Base-by-base conservation (phyloP, 2,797 vertebrate genomes). In the Lutjanus campechanus region DNA sequence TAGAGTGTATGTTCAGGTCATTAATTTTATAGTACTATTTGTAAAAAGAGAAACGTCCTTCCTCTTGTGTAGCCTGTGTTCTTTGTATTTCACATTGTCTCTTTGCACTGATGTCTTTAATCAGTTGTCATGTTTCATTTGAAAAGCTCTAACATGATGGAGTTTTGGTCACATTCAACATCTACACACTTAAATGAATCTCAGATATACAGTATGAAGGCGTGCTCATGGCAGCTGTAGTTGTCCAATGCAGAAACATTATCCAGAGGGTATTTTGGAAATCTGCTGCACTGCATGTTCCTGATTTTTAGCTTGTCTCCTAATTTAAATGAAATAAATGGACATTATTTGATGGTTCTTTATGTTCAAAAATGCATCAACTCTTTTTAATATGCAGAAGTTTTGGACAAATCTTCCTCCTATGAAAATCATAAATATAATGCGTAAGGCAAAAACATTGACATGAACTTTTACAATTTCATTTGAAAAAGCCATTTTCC, bases 401-500 rank as follows among this genome's bases (percentile, higher is more conserved):
- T 36, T 41, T 60, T 53, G 17, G 22, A 6, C 20, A 46, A 50
- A 22, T 10, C 43, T 29, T 29, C 22, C 22, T 7, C 50, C 19
- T 61, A 13, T 51, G 6, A 59, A n/a, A 76, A 43, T 16, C 12
- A 54, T 8, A 36, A 36, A 29, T 50, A 54, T 17, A 41, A 1
- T 22, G 13, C 22, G 13, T 7, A 44, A 43, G 29, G 44, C n/a
- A 58, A 55, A 55, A 41, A n/a, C 25, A 49, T 13, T 40, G 19
- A 40, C 17, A 40, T 64, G 60, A 16, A n/a, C n/a, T n/a, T n/a
- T n/a, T n/a, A n/a, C n/a, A n/a, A n/a, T 12, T n/a, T 63, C 1
- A 62, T 60, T 60, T 65, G 16, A 73, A 47, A 54, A 67, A 50
- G n/a, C 1, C 43, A 20, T 11, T 25, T 63, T 68, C 5, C 44